A percentile compares a stretch with the other conserved stretches of the same genome.
Evolutionary conservation across 1,140 invertebrate species (phyloP).

Genomic region (Rhagoletis pomonella): DNA sequence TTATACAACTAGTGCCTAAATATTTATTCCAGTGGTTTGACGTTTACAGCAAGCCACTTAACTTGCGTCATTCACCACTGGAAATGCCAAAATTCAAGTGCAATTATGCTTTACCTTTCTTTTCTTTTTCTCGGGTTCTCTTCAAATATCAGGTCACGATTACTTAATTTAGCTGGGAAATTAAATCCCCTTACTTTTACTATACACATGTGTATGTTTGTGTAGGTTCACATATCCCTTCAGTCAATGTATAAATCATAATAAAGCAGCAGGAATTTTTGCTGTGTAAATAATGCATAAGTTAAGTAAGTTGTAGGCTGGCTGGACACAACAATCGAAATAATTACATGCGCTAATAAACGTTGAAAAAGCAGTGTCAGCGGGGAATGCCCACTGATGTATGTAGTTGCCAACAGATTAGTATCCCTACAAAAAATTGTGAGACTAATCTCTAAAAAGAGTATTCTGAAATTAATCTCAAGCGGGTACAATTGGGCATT

Average conservation of each 20-base stretch:
- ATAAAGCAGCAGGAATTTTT: background rate
- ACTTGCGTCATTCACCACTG: background rate
- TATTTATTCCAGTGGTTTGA: background rate
- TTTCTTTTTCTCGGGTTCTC: background rate
- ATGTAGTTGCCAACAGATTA: background rate
- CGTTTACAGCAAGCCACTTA: background rate
- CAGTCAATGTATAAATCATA: background rate
- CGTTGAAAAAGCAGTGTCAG: background rate
- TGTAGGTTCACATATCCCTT: background rate
- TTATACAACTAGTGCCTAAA: background rate
- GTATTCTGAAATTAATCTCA: no score
- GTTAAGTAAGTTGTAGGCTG: background rate
- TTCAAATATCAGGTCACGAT: slow-evolving; percentile 3
- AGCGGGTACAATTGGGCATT: no score
- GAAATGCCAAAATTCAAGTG: background rate
- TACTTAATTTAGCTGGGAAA: background rate
- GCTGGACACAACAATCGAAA: background rate
- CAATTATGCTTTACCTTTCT: background rate
- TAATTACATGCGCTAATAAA: slow-evolving; percentile 20
- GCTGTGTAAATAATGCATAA: background rate
- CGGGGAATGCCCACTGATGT: background rate
- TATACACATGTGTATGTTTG: background rate
- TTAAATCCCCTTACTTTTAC: background rate
- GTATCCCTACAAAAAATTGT: no score
- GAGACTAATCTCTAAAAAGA: no score